Conservation (phyloP, 2,888 invertebrate species). For the Cordilura impudica region DNA sequence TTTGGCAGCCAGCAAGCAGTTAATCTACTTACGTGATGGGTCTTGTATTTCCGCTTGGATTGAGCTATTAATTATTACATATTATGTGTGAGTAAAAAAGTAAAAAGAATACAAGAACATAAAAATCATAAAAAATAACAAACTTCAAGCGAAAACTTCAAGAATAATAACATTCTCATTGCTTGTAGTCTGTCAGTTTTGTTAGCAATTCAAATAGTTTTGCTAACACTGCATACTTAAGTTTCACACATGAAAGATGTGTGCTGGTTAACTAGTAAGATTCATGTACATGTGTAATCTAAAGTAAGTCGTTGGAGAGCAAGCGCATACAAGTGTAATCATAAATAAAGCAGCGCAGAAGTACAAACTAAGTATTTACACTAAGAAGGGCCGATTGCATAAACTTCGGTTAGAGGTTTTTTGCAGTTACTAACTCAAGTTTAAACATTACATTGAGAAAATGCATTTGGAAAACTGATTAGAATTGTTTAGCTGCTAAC, state of each 20-base stretch:
- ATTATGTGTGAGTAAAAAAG: conserved; percentile 38
- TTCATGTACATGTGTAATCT: neutral
- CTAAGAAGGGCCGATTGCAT: too few species aligned
- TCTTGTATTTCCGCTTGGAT: conserved; percentile 71
- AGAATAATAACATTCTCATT: conserved; percentile 46
- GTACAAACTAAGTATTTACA: too few species aligned
- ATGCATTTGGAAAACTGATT: too few species aligned
- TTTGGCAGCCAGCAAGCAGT: conserved; percentile 38
- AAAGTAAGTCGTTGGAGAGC: conserved; percentile 42
- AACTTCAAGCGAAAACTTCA: neutral
- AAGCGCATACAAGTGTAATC: conserved; percentile 17
- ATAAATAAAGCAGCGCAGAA: too few species aligned
- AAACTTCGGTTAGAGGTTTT: too few species aligned
- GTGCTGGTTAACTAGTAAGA: too few species aligned
- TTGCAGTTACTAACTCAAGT: too few species aligned
- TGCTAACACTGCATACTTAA: conserved; percentile 34
- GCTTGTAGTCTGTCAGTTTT: conserved; percentile 62
- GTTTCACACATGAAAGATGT: conserved; percentile 28
- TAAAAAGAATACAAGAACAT: neutral
- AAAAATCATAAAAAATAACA: neutral
- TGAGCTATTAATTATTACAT: conserved; percentile 72
- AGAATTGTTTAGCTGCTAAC: neutral
- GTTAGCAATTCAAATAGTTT: conserved; percentile 55
- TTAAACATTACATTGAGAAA: too few species aligned
- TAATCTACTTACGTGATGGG: conserved; percentile 41